Conservation (phyloP, 2,797 vertebrate genomes). For the Australoheros facetus region DNA sequence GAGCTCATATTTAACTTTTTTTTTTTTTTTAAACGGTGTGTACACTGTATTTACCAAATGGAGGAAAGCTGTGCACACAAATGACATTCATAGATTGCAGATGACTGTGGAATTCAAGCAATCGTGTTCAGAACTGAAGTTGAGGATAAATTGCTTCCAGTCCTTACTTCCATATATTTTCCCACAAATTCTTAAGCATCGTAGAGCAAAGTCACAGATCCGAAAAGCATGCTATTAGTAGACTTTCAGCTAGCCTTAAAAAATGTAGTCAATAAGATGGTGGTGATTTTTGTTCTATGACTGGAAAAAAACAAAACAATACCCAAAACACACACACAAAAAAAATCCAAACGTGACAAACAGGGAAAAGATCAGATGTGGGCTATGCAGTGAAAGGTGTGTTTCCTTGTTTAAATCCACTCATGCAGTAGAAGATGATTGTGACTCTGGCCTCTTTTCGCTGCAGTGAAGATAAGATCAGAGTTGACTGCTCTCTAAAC, state of each 20-base stretch:
- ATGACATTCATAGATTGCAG: conserved; percentile 44
- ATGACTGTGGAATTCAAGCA: conserved; percentile 53
- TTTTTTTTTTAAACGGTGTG: not conserved
- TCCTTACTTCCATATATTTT: not conserved
- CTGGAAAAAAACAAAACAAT: not conserved
- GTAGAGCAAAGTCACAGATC: conserved; percentile 4
- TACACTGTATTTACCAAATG: conserved; percentile 47
- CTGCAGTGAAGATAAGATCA: conserved; percentile 33
- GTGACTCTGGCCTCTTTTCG: conserved; percentile 8
- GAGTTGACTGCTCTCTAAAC: conserved; percentile 23
- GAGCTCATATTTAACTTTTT: conserved; percentile 29
- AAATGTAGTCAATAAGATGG: conserved; percentile 19
- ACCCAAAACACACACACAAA: not conserved
- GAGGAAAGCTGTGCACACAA: conserved; percentile 48
- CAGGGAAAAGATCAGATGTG: not conserved
- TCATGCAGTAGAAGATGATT: not conserved
- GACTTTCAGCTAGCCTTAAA: conserved; percentile 10
- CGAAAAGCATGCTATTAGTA: conserved; percentile 28
- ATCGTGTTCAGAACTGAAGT: conserved; percentile 2
- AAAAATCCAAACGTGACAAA: not conserved
- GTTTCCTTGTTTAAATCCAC: conserved; percentile 20
- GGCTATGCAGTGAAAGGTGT: not conserved
- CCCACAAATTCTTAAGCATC: not conserved
- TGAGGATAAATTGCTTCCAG: conserved; percentile 4
- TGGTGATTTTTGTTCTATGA: conserved; percentile 1